Base-by-base conservation (phyloP, 2,113 vertebrate genomes). In the Gallinago paraguaiae region DNA sequence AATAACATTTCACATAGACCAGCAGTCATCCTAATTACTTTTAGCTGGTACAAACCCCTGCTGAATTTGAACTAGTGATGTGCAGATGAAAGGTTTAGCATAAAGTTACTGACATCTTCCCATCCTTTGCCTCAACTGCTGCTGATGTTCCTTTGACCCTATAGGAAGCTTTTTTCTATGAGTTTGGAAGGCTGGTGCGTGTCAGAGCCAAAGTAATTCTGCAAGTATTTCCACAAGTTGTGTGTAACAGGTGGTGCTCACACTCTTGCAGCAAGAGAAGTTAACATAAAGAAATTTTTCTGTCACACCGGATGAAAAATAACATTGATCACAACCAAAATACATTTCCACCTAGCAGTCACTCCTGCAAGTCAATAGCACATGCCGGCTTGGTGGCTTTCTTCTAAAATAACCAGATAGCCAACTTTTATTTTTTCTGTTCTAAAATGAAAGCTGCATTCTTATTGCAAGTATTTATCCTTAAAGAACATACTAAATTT, bases 351-450 rank as follows among this genome's bases (percentile, higher is more conserved):
- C 6, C 13, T 57, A 39, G 10, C 3, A 0, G 8, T 53, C 54
- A 48, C 4, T 61, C 9, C 20, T 74, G 30, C 22, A 92, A 81
- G 14, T 41, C 33, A 41, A 41, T 5, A 65, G 9, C 7, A 35
- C 4, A 22, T 23, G 8, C 1, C 3, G 1, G 2, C 1, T 9
- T 45, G 24, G 4, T 17, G 39, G 9, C 2, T 68, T 79, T 43
- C 11, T 60, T 92, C 17, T 86, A 43, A 72, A 83, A 69, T 65
- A 3, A 80, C 12, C 15, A 69, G 5, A 46, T 41, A 51, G 6
- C 10, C 27, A 82, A 50, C 8, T 4, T 33, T 59, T 6, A 23
- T 33, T 16, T 57, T 64, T 9, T 11, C 27, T 60, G 17, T 60
- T 61, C 13, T 68, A 31, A 80, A 93, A 67, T 48, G 13, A 82